Evolutionary conservation across 2,113 vertebrate species (phyloP), one percentile per base, ranked within the genome.

Genomic region (Gambusia holbrooki): DNA sequence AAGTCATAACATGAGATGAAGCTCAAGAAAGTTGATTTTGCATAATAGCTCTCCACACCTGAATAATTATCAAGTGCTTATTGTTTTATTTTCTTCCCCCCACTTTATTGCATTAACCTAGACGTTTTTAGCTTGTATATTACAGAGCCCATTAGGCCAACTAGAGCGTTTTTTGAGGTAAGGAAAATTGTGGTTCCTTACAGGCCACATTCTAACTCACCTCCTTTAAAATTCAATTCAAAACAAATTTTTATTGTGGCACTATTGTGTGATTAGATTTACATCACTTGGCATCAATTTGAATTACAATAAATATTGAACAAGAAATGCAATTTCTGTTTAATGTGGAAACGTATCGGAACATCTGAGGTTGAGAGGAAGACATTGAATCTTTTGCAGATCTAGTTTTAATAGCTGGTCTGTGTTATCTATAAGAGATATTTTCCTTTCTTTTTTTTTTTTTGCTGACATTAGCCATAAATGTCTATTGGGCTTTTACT

Each of bases 391-490:
- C 67, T 17, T n/a, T 37, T 3, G 6, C 37, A 40, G 8, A 78
- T 30, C 15, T 17, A 28, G 1, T 54, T 86, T 87, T 74, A 86
- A 62, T 33, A 80, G 72, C 66, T 62, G 30, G 45, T 15, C 14
- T 48, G 45, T 35, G 33, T 73, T 83, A 76, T 79, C 78, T 82
- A 62, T 83, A 65, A 73, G 70, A 69, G 35, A 10, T 35, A 10
- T 35, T 35, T 10, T 35, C 9, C 33, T 33, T 33, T 33, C 1
- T 8, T 33, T 33, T 1, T 33, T 7, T 7, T 33, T 33, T 33
- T 7, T 33, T 33, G 32, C 45, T 73, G 66, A 85, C 79, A 77
- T 79, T 71, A 87, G 58, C 79, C 65, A 81, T 87, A 89, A 87
- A 84, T 84, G 73, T 84, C 76, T 68, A 58, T 48, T 62, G 71